Evolutionary conservation across 2,797 vertebrate genomes (phyloP).

Genomic region (Hapalemur alaotrensis): DNA sequence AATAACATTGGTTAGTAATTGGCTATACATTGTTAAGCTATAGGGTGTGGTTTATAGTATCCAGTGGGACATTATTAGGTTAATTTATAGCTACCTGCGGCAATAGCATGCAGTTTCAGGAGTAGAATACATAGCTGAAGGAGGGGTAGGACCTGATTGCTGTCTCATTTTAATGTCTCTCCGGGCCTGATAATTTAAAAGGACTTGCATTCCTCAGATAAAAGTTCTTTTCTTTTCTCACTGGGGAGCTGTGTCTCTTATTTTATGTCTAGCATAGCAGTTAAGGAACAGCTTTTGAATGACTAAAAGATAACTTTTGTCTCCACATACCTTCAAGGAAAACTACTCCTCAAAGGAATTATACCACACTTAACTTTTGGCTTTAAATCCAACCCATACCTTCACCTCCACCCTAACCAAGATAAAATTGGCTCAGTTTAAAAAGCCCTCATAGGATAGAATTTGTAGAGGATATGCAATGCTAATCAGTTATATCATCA

Average conservation of each 20-base stretch:
- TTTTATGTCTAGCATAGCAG: neutral
- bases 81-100: neutral
- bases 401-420: neutral
- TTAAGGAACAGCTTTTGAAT: neutral
- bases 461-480: neutral
- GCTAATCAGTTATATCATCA: neutral
- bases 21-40: neutral
- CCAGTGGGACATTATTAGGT: neutral
- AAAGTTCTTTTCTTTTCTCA: neutral
- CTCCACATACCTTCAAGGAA: constrained; percentile 12
- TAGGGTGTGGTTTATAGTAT: neutral
- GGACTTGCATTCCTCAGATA: neutral
- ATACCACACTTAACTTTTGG: neutral
- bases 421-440: neutral
- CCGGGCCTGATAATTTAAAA: neutral
- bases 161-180: neutral
- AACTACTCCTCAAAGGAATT: neutral
- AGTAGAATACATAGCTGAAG: neutral
- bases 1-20: neutral
- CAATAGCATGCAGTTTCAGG: neutral
- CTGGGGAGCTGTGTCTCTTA: neutral
- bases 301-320: neutral
- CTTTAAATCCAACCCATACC: neutral
- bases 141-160: neutral
- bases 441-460: constrained; percentile 1